Evolutionary conservation across 2,797 vertebrate species (phyloP).

Genomic region (Spinibarbus caldwelli): DNA sequence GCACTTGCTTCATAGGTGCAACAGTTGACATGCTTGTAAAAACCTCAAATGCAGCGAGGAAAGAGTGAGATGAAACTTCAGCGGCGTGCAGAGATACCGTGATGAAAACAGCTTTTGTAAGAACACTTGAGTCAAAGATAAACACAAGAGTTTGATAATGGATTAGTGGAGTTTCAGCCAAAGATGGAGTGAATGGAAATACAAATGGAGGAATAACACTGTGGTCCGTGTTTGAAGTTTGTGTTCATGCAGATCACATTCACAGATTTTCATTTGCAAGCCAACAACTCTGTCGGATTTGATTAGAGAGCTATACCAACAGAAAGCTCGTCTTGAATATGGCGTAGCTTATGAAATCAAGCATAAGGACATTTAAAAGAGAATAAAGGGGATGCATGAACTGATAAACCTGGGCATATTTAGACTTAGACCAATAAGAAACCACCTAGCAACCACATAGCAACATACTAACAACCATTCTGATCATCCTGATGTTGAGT

Average conservation of each 20-base stretch:
- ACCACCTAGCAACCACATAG: not conserved
- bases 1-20: constrained; percentile 38
- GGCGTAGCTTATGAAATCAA: not conserved
- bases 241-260: constrained; percentile 6
- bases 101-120: not conserved
- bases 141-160: not conserved
- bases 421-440: not conserved
- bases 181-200: not conserved
- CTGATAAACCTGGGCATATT: not conserved
- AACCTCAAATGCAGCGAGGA: constrained; percentile 16
- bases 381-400: not conserved
- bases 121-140: constrained; percentile 14
- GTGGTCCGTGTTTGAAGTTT: not conserved
- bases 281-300: not conserved
- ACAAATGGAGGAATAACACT: not conserved
- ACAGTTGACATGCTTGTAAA: constrained; percentile 38
- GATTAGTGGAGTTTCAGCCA: not conserved
- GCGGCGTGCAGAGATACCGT: not conserved
- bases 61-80: not conserved
- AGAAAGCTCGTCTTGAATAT: not conserved
- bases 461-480: too few relatives aligned
- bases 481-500: too few relatives aligned
- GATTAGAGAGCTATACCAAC: not conserved
- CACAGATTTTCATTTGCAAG: not conserved
- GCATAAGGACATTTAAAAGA: not conserved